phyloP scores from a whole-genome alignment of 2,113 vertebrate species.

The mouse (Mus musculus) region GRCm39 chr14:93710001-93710500 shows the following conservation, averaged over 20 bases:
- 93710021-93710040: slow-evolving; percentile 78
- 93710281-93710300: slow-evolving; percentile 63
- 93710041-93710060: slow-evolving; percentile 79
- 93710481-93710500: background rate
- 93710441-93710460: background rate
- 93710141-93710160: slow-evolving; percentile 15
- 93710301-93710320: background rate
- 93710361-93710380: background rate
- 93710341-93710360: background rate
- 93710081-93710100: slow-evolving; percentile 60
- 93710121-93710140: slow-evolving; percentile 65
- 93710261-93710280: slow-evolving; percentile 73
- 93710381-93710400: background rate
- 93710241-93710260: slow-evolving; percentile 79
- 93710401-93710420: background rate
- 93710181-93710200: slow-evolving; percentile 74
- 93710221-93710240: slow-evolving; percentile 76
- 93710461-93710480: background rate
- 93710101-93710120: slow-evolving; percentile 75
- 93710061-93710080: slow-evolving; percentile 70
- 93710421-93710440: background rate
- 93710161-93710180: slow-evolving; percentile 72
- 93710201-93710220: slow-evolving; percentile 78
- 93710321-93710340: background rate
- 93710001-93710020: slow-evolving; percentile 55